These are phyloP conservation scores for Rhizomys pruinosus DNA, from an alignment of 2,113 vertebrate genomes.

Conservation along the genomic window DNA sequence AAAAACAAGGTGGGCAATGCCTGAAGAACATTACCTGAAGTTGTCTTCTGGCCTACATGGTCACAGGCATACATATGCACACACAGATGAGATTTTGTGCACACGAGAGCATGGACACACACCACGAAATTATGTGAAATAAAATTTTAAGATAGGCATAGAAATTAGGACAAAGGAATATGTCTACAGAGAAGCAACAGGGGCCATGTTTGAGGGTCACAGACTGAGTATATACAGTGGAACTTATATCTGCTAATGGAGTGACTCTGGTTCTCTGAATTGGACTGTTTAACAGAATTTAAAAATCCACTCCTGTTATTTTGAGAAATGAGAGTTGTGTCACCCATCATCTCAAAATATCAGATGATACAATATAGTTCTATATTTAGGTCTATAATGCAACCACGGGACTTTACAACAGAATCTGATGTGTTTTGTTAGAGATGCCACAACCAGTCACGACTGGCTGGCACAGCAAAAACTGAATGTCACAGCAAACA, in stretches of 20 bases:
- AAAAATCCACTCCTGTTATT: slow-evolving; percentile 51
- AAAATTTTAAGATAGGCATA: not conserved
- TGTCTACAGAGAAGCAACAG: not conserved
- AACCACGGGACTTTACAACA: slow-evolving; percentile 41
- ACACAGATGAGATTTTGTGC: too few species aligned
- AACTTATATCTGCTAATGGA: not conserved
- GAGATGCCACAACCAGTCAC: slow-evolving; percentile 53
- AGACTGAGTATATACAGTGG: not conserved
- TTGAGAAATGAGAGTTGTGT: slow-evolving; percentile 43
- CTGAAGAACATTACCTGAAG: not conserved
- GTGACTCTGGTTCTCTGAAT: not conserved
- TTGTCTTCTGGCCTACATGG: not conserved
- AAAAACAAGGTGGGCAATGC: not conserved
- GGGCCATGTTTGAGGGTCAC: not conserved
- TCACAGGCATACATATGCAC: too few species aligned
- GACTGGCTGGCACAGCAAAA: slow-evolving; percentile 60
- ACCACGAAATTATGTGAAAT: not conserved
- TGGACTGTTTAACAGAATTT: not conserved
- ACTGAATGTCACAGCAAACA: slow-evolving; percentile 38
- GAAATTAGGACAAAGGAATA: not conserved
- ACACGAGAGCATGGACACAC: too few species aligned
- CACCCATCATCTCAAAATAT: slow-evolving; percentile 38
- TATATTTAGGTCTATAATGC: slow-evolving; percentile 68
- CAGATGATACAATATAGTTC: slow-evolving; percentile 55
- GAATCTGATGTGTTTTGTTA: slow-evolving; percentile 36